Conservation (phyloP, 2,888 invertebrate species). For the Epistrophella euchroma region DNA sequence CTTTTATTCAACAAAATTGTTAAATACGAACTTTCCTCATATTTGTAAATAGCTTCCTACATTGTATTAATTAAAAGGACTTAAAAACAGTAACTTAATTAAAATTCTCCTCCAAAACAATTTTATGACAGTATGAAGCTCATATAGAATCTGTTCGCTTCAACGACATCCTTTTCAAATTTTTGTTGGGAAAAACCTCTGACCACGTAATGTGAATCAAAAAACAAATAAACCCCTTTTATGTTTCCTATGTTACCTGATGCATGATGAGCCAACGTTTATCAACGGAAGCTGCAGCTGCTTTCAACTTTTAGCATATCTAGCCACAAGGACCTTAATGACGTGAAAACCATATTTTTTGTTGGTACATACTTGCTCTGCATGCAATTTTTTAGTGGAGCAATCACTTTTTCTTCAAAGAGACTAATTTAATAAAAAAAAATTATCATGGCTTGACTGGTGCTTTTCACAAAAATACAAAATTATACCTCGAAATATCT, state of each 20-base stretch:
- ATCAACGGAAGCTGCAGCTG: neutral
- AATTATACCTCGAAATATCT: no score
- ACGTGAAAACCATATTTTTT: neutral
- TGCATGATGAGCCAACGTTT: neutral
- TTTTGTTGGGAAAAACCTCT: neutral
- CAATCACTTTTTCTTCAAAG: neutral
- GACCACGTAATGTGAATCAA: neutral
- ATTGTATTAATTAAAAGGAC: neutral
- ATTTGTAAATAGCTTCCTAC: neutral
- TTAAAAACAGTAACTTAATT: neutral
- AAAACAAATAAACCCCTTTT: neutral
- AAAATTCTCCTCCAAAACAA: conserved; percentile 9
- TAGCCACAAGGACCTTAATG: neutral
- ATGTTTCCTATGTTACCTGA: neutral
- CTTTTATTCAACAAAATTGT: no score
- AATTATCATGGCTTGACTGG: neutral
- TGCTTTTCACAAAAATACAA: no score
- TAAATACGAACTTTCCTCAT: neutral
- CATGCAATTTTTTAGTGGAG: neutral
- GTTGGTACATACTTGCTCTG: neutral
- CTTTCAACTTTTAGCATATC: neutral
- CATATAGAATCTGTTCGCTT: neutral
- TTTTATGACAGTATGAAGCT: neutral
- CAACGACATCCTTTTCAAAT: conserved; percentile 11
- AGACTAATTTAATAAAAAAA: neutral